phyloP scores from a whole-genome alignment of 2,888 invertebrate genomes.

The Lochmaea crataegi region DNA sequence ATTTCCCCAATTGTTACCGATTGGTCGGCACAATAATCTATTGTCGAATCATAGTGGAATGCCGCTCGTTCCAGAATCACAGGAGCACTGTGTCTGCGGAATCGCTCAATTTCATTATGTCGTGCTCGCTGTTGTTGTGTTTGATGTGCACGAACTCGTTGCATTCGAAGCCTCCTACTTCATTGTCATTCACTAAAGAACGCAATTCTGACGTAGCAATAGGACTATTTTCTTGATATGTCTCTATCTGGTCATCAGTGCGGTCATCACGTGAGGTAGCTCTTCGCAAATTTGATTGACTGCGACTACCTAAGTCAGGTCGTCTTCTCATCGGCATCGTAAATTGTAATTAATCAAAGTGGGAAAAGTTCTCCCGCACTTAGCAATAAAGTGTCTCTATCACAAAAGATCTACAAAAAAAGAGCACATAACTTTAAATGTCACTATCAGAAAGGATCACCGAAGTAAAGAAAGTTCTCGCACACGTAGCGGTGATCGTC shows the following conservation, averaged over 20 bases:
- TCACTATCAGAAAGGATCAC: too few relatives aligned
- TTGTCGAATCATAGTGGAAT: background rate
- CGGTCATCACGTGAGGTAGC: background rate
- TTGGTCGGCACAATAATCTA: background rate
- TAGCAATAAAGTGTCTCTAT: too few relatives aligned
- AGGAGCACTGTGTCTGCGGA: background rate
- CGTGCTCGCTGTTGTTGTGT: background rate
- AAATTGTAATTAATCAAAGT: too few relatives aligned
- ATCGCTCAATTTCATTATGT: background rate
- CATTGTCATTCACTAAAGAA: background rate
- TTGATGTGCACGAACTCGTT: background rate
- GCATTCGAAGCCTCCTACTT: background rate
- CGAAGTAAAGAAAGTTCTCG: too few relatives aligned
- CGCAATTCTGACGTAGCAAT: background rate
- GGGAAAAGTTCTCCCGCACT: too few relatives aligned
- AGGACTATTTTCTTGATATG: background rate
- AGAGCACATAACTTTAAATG: too few relatives aligned
- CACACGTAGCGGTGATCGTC: too few relatives aligned
- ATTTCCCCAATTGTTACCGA: background rate
- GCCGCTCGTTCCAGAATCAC: background rate
- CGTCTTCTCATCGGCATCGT: background rate
- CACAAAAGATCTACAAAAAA: too few relatives aligned
- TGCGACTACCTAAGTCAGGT: background rate
- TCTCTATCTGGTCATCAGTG: background rate
- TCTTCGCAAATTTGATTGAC: constrained; percentile 9